phyloP scores from a whole-genome alignment of 2,113 vertebrate genomes.

The Monarcha castaneiventris region DNA sequence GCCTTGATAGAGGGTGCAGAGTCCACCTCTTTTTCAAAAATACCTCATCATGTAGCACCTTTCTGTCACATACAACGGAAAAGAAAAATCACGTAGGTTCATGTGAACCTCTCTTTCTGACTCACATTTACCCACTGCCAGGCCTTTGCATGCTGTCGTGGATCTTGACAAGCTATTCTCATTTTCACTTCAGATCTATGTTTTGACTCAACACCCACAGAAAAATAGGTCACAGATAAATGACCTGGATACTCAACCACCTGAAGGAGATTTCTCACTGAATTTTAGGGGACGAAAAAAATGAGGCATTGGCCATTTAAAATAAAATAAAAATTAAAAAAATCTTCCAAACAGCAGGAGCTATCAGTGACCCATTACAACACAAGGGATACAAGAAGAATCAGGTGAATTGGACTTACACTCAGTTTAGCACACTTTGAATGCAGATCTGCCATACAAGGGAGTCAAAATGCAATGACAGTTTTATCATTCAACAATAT shows the following conservation, averaged over 20 bases:
- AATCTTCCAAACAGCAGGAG: not conserved
- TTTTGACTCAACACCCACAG: constrained; percentile 30
- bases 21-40: not conserved
- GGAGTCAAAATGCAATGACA: not conserved
- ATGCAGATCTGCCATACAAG: not conserved
- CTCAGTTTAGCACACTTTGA: not conserved
- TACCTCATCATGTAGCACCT: not conserved
- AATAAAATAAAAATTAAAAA: not conserved
- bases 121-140: not conserved
- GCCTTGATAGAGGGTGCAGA: not conserved
- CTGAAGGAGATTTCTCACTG: not conserved
- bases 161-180: not conserved
- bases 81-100: not conserved
- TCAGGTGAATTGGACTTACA: not conserved
- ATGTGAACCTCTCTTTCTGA: constrained; percentile 5
- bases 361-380: not conserved
- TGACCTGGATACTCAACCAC: not conserved
- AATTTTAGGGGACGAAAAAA: not conserved
- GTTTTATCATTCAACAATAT: not conserved
- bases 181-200: constrained; percentile 2
- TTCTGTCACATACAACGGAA: not conserved
- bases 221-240: constrained; percentile 9
- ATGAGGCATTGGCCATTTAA: not conserved
- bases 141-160: not conserved
- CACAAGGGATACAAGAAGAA: not conserved